Percentiles rank a stretch among this genome's conserved stretches.
phyloP scores from a whole-genome alignment of 1,140 invertebrate genomes.

The Lamellibrachia luymesi region DNA sequence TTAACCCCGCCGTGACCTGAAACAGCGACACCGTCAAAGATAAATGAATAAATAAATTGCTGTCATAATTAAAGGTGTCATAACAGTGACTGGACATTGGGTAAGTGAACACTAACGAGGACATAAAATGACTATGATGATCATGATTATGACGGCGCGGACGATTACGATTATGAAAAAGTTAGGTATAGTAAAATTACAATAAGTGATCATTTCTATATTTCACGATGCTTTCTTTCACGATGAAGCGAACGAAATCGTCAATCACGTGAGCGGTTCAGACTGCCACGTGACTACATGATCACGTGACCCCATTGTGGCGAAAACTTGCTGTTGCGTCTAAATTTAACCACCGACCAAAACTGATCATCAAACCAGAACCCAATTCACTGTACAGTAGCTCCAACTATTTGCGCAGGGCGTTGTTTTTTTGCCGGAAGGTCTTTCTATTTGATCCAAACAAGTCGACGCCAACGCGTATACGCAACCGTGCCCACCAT shows the following conservation, averaged over 20 bases:
- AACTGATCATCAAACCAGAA: neutral
- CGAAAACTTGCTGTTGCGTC: neutral
- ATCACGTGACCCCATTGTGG: neutral
- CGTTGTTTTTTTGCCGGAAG: neutral
- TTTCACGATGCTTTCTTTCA: no score
- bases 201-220: neutral
- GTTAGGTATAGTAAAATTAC: neutral
- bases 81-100: neutral
- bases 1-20: constrained; percentile 75
- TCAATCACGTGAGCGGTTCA: neutral
- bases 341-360: neutral
- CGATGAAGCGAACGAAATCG: no score
- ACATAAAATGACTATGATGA: neutral
- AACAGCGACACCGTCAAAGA: neutral
- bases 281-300: neutral
- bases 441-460: no score
- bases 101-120: neutral
- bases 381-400: neutral
- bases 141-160: neutral
- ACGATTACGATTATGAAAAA: neutral
- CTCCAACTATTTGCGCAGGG: neutral
- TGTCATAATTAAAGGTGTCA: neutral
- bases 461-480: neutral
- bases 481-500: neutral
- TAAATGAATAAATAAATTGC: neutral